phyloP scores from a whole-genome alignment of 2,113 vertebrate species.

The Odontophorus gujanensis region DNA sequence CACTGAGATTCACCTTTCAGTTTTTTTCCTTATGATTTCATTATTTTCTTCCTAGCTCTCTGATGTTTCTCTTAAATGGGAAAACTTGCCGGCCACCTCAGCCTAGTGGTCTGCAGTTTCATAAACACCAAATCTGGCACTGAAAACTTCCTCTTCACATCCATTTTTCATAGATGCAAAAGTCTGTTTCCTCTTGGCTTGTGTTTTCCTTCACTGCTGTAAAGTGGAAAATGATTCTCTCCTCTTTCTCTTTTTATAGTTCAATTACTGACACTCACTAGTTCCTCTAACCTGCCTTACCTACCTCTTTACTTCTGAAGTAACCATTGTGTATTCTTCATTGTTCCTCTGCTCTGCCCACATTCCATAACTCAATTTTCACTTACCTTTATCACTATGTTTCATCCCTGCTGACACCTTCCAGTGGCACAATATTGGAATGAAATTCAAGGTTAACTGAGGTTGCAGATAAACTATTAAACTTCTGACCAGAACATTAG shows the following conservation, averaged over 20 bases:
- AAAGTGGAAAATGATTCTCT: neutral
- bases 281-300: neutral
- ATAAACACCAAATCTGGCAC: neutral
- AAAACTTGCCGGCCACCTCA: neutral
- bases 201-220: neutral
- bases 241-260: neutral
- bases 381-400: neutral
- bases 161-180: rapidly evolving
- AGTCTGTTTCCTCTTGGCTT: neutral
- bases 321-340: neutral
- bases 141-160: neutral
- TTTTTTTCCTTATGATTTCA: neutral
- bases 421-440: neutral
- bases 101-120: neutral
- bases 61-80: neutral
- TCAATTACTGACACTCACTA: neutral
- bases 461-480: neutral
- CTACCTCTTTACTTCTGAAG: neutral
- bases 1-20: neutral
- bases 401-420: neutral
- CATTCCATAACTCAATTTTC: neutral
- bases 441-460: neutral
- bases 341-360: neutral
- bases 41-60: neutral
- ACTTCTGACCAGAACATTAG: neutral